Percentiles rank a stretch among this genome's conserved stretches.
phyloP scores from a whole-genome alignment of 2,888 invertebrate genomes.

The Nymphalis c-album region DNA sequence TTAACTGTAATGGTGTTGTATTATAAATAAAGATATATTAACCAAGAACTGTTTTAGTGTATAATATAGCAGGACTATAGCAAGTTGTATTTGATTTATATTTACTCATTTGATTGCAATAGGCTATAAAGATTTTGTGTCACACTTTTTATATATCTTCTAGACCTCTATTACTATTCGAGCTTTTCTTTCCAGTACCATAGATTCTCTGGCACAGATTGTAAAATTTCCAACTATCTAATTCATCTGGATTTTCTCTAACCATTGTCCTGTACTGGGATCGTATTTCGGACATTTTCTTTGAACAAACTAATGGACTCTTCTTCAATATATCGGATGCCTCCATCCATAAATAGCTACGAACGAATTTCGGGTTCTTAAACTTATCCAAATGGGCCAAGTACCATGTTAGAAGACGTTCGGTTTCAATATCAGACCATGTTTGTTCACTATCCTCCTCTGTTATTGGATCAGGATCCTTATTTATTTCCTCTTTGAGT shows the following conservation, averaged over 20 bases:
- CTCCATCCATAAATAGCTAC: slow-evolving; percentile 71
- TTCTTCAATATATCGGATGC: slow-evolving; percentile 61
- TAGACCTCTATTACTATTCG: background rate
- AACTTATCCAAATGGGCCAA: slow-evolving; percentile 71
- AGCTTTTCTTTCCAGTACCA: slow-evolving; percentile 64
- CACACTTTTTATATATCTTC: slow-evolving; percentile 4
- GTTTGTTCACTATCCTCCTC: slow-evolving; percentile 46
- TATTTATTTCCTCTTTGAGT: slow-evolving; percentile 42
- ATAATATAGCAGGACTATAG: too few relatives aligned
- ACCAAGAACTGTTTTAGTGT: too few relatives aligned
- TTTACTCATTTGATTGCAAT: too few relatives aligned
- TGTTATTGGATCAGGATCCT: slow-evolving; percentile 30
- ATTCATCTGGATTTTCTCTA: slow-evolving; percentile 54
- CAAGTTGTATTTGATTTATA: too few relatives aligned
- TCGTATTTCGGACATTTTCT: slow-evolving; percentile 71
- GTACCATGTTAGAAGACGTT: slow-evolving; percentile 67
- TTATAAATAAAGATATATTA: too few relatives aligned
- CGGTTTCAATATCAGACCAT: slow-evolving; percentile 65
- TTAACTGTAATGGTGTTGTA: too few relatives aligned
- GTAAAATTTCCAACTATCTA: slow-evolving; percentile 63
- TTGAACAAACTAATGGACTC: slow-evolving; percentile 66
- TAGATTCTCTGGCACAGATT: slow-evolving; percentile 73
- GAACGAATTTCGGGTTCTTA: slow-evolving; percentile 68
- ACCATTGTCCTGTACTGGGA: slow-evolving; percentile 68
- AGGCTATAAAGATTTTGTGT: background rate